phyloP scores from a whole-genome alignment of 2,888 invertebrate genomes.

The Dicyrtoma fusca region DNA sequence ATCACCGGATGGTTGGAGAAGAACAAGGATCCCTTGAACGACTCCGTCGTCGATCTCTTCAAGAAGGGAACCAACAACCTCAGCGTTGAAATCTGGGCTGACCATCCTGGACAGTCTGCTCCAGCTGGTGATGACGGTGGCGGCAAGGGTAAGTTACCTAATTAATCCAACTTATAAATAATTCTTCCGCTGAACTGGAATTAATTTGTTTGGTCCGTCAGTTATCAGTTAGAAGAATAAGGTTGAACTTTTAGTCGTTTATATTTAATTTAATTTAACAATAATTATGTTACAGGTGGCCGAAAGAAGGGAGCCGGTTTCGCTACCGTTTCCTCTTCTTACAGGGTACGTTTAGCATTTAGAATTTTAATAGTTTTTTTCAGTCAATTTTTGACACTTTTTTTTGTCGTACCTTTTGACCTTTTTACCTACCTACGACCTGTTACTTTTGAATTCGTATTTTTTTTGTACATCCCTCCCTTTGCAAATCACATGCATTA shows the following conservation, averaged over 20 bases:
- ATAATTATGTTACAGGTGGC: conserved; percentile 20
- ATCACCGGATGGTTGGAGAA: conserved; percentile 99
- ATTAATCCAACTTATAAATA: background rate
- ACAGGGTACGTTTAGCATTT: conserved; percentile 71
- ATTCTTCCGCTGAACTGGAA: too few relatives aligned
- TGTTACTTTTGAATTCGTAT: too few relatives aligned
- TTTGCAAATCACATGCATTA: too few relatives aligned
- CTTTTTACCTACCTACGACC: background rate
- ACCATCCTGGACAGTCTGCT: conserved; percentile 95
- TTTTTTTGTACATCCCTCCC: too few relatives aligned
- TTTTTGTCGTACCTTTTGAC: too few relatives aligned
- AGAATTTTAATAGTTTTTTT: too few relatives aligned
- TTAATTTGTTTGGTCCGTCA: too few relatives aligned
- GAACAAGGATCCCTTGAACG: conserved; percentile 99
- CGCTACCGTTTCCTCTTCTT: conserved; percentile 98
- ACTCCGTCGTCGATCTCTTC: conserved; percentile 97
- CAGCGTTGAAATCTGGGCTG: conserved; percentile 87
- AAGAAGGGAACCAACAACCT: conserved; percentile 89
- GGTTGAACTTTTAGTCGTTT: too few relatives aligned
- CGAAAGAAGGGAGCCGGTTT: conserved; percentile 98
- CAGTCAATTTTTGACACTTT: too few relatives aligned
- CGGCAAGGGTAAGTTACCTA: conserved; percentile 70
- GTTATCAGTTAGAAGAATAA: too few relatives aligned
- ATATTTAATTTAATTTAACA: too few relatives aligned
- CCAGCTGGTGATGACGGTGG: conserved; percentile 68